Conservation (phyloP, 2,113 vertebrate species). For the human region GRCh38 chr9:137695501-137696000, state of each 20-base stretch:
- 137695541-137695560: neutral
- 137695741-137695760: neutral
- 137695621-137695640: neutral
- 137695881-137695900: accelerated
- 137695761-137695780: too few species aligned
- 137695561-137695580: neutral
- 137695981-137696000: neutral
- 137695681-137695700: neutral
- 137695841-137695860: neutral
- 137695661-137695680: neutral
- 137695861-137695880: accelerated
- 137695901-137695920: neutral
- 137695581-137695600: too few species aligned
- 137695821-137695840: neutral
- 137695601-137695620: neutral
- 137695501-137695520: neutral
- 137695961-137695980: neutral
- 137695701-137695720: neutral
- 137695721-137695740: neutral
- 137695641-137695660: neutral
- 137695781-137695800: neutral
- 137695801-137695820: neutral
- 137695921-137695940: too few species aligned
- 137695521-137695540: too few species aligned
- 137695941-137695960: neutral